phyloP scores from a whole-genome alignment of 2,888 invertebrate species.

The Agriopis aurantiaria region DNA sequence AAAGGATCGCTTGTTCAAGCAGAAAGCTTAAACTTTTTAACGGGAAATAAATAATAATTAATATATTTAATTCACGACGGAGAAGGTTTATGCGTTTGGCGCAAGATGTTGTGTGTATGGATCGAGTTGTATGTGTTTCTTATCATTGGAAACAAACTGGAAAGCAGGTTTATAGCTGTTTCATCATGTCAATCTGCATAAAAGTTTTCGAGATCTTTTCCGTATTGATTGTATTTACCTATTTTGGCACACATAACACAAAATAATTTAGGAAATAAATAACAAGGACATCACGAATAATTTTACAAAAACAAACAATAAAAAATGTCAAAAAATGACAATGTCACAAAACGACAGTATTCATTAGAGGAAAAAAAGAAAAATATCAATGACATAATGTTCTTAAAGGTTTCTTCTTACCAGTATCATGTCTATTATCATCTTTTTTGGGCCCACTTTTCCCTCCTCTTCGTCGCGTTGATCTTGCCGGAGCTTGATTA shows the following conservation, averaged over 20 bases:
- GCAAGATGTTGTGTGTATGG: too few relatives aligned
- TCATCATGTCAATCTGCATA: too few relatives aligned
- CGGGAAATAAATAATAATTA: too few relatives aligned
- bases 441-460: slow-evolving; percentile 65
- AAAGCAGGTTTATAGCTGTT: too few relatives aligned
- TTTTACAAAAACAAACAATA: slow-evolving; percentile 37
- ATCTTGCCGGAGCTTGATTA: slow-evolving; percentile 72
- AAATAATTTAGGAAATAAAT: slow-evolving; percentile 31
- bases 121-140: too few relatives aligned
- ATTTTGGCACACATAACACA: slow-evolving; percentile 4
- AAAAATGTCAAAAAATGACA: not conserved
- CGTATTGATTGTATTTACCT: not conserved
- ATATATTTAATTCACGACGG: too few relatives aligned
- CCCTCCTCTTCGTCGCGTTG: slow-evolving; percentile 63
- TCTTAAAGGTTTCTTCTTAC: slow-evolving; percentile 52
- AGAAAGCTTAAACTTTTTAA: not conserved
- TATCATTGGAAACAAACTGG: too few relatives aligned
- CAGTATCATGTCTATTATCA: slow-evolving; percentile 75
- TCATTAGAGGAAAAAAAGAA: not conserved
- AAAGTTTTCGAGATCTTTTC: not conserved
- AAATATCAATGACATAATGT: slow-evolving; percentile 9
- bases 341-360: not conserved
- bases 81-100: too few relatives aligned
- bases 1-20: not conserved
- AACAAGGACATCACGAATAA: slow-evolving; percentile 34